Percentiles rank a stretch among this genome's conserved stretches.
phyloP scores from a whole-genome alignment of 2,113 vertebrate genomes.

The Notechis scutatus region DNA sequence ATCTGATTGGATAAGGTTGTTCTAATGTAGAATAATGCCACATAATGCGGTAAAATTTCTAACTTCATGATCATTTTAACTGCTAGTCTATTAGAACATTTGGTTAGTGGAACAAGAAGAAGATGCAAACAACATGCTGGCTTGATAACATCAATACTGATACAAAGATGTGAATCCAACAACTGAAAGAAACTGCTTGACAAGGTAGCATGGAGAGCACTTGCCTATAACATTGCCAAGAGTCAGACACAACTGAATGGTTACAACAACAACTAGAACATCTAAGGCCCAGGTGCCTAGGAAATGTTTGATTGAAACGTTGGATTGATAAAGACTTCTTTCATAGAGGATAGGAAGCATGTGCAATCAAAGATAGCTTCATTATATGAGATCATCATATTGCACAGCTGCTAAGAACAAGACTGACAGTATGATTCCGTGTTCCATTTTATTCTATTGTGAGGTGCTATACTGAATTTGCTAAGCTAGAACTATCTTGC shows the following conservation, averaged over 20 bases:
- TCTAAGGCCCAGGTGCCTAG: background rate
- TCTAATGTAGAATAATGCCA: background rate
- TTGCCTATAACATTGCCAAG: background rate
- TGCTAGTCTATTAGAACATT: background rate
- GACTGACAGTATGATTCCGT: background rate
- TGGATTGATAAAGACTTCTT: background rate
- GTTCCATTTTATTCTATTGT: background rate
- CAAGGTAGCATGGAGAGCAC: background rate
- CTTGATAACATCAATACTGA: background rate
- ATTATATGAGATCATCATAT: too few relatives aligned
- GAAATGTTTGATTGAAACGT: background rate
- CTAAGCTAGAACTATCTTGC: background rate
- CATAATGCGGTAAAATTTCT: background rate
- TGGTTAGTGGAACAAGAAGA: background rate
- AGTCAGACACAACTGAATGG: background rate
- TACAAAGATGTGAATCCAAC: background rate
- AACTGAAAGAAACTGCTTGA: background rate
- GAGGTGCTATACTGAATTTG: background rate
- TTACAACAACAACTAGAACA: background rate
- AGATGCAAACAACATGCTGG: background rate
- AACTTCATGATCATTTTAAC: background rate
- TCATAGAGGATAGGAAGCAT: background rate
- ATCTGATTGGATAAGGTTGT: background rate
- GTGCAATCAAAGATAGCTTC: background rate
- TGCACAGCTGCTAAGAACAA: background rate